Evolutionary conservation across 2,113 vertebrate species (phyloP), one percentile per base, ranked within the genome.

Genomic region (Ivindomyrus marchei): DNA sequence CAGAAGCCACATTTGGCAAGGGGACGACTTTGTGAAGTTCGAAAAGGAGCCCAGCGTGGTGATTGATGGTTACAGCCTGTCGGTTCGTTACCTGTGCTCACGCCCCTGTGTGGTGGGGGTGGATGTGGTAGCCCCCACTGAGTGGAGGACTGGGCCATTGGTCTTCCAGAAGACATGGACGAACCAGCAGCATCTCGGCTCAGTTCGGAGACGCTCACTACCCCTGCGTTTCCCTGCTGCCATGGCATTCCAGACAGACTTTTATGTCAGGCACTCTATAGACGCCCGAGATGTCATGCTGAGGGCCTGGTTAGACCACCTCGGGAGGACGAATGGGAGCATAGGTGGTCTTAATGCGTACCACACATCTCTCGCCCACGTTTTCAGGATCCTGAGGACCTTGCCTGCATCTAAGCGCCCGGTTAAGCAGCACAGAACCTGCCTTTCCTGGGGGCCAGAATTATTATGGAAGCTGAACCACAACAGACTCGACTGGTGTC

Each of bases 131-230:
- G 96, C 96, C 85, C 96, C 97, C 1, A 96, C 96, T 0, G 96
- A 97, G 91, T 96, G 94, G 91, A 94, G 93, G 91, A 97, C 94
- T 70, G 96, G 95, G 91, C 93, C 97, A 8, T 92, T 96, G 0
- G 94, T 98, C 46, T 98, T 97, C 90, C 97, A 96, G 90, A 97
- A 93, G 90, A 95, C 94, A 56, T 98, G 98, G 98, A 96, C 94
- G 90, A 88, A 36, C 1, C 93, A 94, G 89, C 93, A 93, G 2
- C 91, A 93, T 19, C 92, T 97, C 50, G 91, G 92, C 36, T 93
- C 93, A 87, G 93, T 92, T 90, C 95, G 93, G 91, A 97, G 93
- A 11, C 96, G 94, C 66, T 94, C 91, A 21, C 94, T 98, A 21
- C 94, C 6, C 15, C 95, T 99, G 92, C 95, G 93, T 85, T 96